Conservation (phyloP, 2,113 vertebrate genomes). For the Oryctolagus cuniculus region mOryCun1.1 NC_091432.1:169387501-169388000, state of each 20-base stretch:
- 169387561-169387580: background rate
- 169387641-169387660: background rate
- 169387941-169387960: background rate
- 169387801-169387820: background rate
- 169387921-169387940: background rate
- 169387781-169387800: background rate
- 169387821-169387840: background rate
- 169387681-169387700: background rate
- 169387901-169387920: background rate
- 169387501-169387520: background rate
- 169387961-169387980: background rate
- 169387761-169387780: background rate
- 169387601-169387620: background rate
- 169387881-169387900: background rate
- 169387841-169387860: background rate
- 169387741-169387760: background rate
- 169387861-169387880: background rate
- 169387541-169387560: background rate
- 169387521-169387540: background rate
- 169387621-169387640: background rate
- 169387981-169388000: background rate
- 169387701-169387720: background rate
- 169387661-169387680: background rate
- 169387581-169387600: background rate
- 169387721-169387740: background rate